A percentile compares a stretch with the other conserved stretches of the same genome.
These are phyloP conservation scores for Physella acuta DNA, from an alignment of 1,140 invertebrate genomes.

Conservation along the genomic window DNA sequence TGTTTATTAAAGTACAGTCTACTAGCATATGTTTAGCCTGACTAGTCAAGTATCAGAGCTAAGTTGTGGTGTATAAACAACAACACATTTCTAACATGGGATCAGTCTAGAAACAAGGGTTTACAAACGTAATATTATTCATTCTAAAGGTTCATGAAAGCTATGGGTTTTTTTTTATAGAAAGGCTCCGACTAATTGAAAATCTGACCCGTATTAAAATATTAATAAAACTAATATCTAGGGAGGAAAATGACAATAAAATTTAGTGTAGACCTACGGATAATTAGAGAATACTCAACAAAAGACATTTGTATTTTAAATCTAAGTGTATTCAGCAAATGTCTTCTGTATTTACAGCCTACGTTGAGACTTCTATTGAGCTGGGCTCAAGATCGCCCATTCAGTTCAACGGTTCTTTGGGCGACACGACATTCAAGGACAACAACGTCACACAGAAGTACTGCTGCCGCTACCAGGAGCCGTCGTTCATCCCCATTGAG, in stretches of 20 bases:
- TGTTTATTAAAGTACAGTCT: no score
- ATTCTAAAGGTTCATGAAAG: no score
- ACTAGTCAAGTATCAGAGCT: no score
- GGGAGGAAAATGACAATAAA: not conserved
- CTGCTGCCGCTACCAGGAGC: not conserved
- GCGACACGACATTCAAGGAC: not conserved
- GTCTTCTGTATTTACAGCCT: not conserved
- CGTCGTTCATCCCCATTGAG: not conserved
- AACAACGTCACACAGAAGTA: not conserved
- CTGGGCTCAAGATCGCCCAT: not conserved
- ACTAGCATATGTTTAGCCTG: no score
- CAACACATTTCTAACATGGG: no score
- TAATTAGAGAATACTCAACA: not conserved
- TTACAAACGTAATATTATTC: no score
- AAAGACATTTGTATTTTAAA: not conserved
- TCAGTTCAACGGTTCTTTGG: not conserved
- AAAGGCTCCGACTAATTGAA: no score
- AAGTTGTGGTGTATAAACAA: no score
- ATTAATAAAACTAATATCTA: not conserved
- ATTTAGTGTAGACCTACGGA: not conserved
- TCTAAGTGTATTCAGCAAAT: not conserved
- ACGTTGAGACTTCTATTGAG: not conserved
- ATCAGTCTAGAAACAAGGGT: no score
- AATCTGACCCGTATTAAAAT: not conserved
- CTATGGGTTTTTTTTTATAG: no score